Evolutionary conservation across 2,888 invertebrate genomes (phyloP).

Genomic region (Andrena trimmerana): DNA sequence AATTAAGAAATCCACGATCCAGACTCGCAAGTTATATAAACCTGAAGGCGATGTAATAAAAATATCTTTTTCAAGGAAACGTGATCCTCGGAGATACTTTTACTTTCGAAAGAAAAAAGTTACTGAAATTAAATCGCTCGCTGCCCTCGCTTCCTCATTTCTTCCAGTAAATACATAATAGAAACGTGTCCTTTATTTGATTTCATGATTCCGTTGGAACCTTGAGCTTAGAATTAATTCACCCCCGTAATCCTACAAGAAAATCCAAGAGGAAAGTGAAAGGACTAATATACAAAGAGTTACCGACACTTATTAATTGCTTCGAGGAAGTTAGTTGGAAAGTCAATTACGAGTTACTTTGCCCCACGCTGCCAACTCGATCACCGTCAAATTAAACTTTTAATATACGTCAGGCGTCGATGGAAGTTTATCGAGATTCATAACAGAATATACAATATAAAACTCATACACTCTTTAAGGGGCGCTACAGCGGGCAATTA

Average conservation of each 20-base stretch:
- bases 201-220: background rate
- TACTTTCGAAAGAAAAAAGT: background rate
- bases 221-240: background rate
- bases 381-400: slow-evolving; percentile 23
- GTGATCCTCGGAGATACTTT: background rate
- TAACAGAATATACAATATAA: background rate
- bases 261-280: background rate
- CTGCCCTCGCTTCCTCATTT: background rate
- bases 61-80: background rate
- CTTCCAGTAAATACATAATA: background rate
- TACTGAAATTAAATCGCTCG: background rate
- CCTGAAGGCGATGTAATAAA: background rate
- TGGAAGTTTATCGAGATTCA: slow-evolving; percentile 8
- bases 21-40: no score
- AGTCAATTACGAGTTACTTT: slow-evolving; percentile 6
- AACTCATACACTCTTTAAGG: background rate
- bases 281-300: background rate
- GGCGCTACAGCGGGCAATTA: background rate
- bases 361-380: background rate
- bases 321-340: background rate
- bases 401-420: background rate
- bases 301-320: slow-evolving; percentile 2
- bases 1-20: no score
- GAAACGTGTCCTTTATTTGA: background rate
- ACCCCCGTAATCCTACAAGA: background rate